phyloP scores from a whole-genome alignment of 1,140 invertebrate genomes.

The Trissolcus basalis region DNA sequence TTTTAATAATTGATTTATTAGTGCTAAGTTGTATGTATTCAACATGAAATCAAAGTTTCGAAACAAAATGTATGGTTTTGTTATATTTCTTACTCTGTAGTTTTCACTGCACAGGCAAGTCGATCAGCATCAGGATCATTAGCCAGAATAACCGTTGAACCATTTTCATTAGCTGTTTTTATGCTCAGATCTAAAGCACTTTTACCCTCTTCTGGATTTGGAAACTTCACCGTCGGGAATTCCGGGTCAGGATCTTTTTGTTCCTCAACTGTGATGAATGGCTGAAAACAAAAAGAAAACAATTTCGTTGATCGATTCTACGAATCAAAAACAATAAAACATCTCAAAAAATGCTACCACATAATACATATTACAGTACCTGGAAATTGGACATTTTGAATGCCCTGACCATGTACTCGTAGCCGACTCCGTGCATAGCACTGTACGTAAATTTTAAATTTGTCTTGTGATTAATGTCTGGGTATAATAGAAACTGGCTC shows the following conservation, averaged over 20 bases:
- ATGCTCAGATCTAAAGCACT: conserved; percentile 91
- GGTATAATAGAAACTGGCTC: conserved; percentile 74
- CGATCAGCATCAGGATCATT: conserved; percentile 99
- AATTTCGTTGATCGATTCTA: too few relatives aligned
- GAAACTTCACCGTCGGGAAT: conserved; percentile 97
- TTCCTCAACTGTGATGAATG: conserved; percentile 86
- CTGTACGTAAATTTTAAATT: conserved; percentile 90
- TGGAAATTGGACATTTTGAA: conserved; percentile 87
- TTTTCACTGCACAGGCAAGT: conserved; percentile 92
- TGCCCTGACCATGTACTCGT: conserved; percentile 85
- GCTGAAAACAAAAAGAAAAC: conserved; percentile 74
- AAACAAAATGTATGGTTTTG: too few relatives aligned
- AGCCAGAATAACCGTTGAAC: conserved; percentile 88
- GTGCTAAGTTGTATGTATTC: too few relatives aligned
- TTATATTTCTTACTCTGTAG: conserved; percentile 70
- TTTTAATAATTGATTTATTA: too few relatives aligned
- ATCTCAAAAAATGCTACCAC: too few relatives aligned
- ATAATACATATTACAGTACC: too few relatives aligned
- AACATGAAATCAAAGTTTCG: too few relatives aligned
- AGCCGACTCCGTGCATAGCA: conserved; percentile 98
- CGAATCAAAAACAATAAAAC: too few relatives aligned
- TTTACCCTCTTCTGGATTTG: conserved; percentile 98
- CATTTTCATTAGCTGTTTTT: conserved; percentile 85
- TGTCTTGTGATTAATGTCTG: conserved; percentile 79
- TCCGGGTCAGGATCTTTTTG: conserved; percentile 95